Evolutionary conservation across 2,888 invertebrate genomes (phyloP), one percentile per base, ranked within the genome.

Genomic region (Troides oblongomaculatus): DNA sequence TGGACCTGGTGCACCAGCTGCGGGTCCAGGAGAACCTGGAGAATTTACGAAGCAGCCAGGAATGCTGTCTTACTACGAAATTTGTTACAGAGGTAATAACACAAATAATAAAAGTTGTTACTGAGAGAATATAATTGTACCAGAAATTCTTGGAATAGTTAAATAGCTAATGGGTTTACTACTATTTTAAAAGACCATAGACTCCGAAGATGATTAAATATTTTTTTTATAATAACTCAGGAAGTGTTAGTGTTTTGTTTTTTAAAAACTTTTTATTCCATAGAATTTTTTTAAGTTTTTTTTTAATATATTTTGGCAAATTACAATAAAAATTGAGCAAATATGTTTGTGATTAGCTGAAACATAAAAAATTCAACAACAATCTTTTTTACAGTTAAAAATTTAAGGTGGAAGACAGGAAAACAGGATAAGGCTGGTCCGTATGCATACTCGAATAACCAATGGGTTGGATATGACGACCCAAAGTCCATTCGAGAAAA

Each of bases 381-480:
- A 3, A 21, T 58, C 0, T 58, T 58, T 63, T 70, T 85, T 81
- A 61, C 81, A 94, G 94, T 96, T 36, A 94, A 94, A 74, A 94
- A 94, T 72, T 88, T 94, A 63, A 93, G 94, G 39, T 97, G 96
- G 96, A 93, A 92, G 68, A 94, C 94, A 0, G 94, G 94, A n/a
- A 89, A 93, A 63, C 92, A 92, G 66, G 93, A 94, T 65, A 89
- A 93, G 0, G 94, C 95, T 53, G 96, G 96, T 3, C 97, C 98
- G 0, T 97, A 96, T 81, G 95, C 97, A 0, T 95, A 96, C 85
- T 93, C 94, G 12, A 94, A 94, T 60, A 95, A 97, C 77, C 97
- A 98, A 81, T 98, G 98, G 97, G 97, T 97, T 56, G 96, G 97
- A 59, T 98, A 95, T 80, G 98, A 98, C 81, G 97, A 97, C 85